These are phyloP conservation scores for Lepisosteus osseus DNA, from an alignment of 2,113 vertebrate genomes.

Conservation along the genomic window DNA sequence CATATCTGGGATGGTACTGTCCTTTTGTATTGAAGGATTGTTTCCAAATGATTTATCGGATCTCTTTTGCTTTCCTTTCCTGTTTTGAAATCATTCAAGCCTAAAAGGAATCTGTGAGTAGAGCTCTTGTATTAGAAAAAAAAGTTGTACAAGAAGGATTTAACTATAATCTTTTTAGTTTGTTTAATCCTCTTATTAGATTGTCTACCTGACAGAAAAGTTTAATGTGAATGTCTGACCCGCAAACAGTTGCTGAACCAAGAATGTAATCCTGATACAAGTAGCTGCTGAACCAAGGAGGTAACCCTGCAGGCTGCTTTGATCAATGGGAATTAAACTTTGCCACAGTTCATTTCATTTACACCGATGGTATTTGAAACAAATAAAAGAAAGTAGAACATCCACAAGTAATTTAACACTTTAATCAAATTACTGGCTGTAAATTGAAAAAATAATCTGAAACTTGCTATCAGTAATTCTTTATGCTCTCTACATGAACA, in stretches of 20 bases:
- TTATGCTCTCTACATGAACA: no score
- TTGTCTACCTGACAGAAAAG: neutral
- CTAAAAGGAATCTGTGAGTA: neutral
- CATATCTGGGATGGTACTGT: no score
- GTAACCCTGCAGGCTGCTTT: neutral
- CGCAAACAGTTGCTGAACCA: neutral
- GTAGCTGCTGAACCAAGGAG: no score
- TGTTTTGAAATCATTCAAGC: neutral
- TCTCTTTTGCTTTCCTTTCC: neutral
- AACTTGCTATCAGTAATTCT: no score
- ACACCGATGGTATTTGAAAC: no score
- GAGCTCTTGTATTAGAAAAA: neutral
- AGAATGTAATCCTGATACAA: conserved; percentile 2
- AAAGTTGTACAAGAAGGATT: neutral
- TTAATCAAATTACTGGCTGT: no score
- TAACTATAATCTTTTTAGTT: neutral
- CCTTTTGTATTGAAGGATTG: no score
- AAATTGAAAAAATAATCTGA: no score
- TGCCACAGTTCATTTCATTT: neutral
- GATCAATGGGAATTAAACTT: neutral
- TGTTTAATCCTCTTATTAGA: neutral
- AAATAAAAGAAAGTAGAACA: no score
- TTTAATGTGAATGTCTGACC: neutral
- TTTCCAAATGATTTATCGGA: no score
- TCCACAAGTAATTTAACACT: no score